Evolutionary conservation across 2,888 invertebrate species (phyloP).

Genomic region (Melinaea marsaeus): DNA sequence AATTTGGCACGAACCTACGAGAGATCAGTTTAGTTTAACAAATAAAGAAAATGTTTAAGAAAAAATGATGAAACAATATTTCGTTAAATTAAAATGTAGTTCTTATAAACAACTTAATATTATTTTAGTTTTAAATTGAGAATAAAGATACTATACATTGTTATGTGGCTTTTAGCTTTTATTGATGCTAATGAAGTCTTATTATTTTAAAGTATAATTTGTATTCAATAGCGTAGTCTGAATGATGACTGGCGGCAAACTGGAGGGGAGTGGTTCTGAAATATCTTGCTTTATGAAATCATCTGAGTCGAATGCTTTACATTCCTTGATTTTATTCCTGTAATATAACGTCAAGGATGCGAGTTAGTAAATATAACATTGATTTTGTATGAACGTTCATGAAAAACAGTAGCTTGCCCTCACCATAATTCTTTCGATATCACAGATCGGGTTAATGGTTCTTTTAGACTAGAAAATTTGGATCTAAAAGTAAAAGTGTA

Average conservation of each 20-base stretch:
- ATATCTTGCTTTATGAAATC: slow-evolving; percentile 42
- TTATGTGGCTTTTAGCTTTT: too few relatives aligned
- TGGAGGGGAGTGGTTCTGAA: slow-evolving; percentile 38
- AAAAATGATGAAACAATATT: background rate
- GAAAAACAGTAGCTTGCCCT: slow-evolving; percentile 19
- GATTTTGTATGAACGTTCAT: too few relatives aligned
- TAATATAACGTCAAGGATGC: slow-evolving; percentile 20
- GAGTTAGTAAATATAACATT: too few relatives aligned
- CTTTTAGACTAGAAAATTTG: slow-evolving; percentile 39
- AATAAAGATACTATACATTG: too few relatives aligned
- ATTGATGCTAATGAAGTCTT: too few relatives aligned
- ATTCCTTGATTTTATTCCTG: slow-evolving; percentile 40
- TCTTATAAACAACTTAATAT: background rate
- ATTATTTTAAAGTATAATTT: background rate
- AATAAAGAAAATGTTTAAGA: background rate
- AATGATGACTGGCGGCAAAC: slow-evolving; percentile 34
- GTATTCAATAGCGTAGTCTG: background rate
- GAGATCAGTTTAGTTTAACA: background rate
- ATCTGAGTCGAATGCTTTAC: slow-evolving; percentile 32
- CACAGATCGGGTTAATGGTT: slow-evolving; percentile 39
- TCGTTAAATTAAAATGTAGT: background rate
- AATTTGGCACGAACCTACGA: slow-evolving; percentile 31
- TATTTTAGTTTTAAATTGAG: too few relatives aligned
- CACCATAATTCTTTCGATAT: slow-evolving; percentile 43
- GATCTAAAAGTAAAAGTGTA: slow-evolving; percentile 39